These are phyloP conservation scores for Hoplostethus mediterraneus DNA, from an alignment of 2,797 vertebrate species.

Conservation along the genomic window DNA sequence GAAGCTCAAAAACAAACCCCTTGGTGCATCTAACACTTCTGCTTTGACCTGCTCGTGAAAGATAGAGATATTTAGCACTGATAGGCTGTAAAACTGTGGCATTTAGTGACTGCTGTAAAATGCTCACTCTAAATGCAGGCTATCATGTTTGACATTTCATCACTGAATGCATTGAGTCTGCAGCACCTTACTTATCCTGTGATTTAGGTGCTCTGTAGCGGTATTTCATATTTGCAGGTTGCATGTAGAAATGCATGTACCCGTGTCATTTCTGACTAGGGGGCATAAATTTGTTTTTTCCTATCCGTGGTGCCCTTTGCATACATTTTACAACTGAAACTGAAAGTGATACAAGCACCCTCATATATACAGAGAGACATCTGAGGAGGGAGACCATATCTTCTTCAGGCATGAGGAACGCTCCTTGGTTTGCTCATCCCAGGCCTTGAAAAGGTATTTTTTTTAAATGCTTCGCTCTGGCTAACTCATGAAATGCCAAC, in stretches of 20 bases:
- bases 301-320: constrained; percentile 1
- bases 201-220: constrained; percentile 22
- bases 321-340: neutral
- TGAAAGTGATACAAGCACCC: neutral
- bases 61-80: constrained; percentile 20
- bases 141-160: constrained; percentile 57
- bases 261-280: constrained; percentile 22
- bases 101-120: constrained; percentile 47
- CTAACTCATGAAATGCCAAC: neutral
- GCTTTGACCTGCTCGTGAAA: constrained; percentile 58
- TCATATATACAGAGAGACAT: neutral
- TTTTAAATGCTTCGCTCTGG: constrained; percentile 3
- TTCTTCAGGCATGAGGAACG: neutral
- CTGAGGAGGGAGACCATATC: neutral
- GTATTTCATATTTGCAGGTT: neutral
- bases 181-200: constrained; percentile 16
- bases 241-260: too few relatives aligned
- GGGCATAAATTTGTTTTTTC: constrained; percentile 1
- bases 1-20: constrained; percentile 34
- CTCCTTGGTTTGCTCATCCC: neutral
- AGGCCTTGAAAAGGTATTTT: neutral
- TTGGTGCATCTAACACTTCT: constrained; percentile 24
- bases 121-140: constrained; percentile 47
- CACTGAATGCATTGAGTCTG: constrained; percentile 45
- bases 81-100: constrained; percentile 50